Percentiles rank a stretch among this genome's conserved stretches.
Evolutionary conservation across 2,113 vertebrate species (phyloP).

Genomic region (Garra rufa): DNA sequence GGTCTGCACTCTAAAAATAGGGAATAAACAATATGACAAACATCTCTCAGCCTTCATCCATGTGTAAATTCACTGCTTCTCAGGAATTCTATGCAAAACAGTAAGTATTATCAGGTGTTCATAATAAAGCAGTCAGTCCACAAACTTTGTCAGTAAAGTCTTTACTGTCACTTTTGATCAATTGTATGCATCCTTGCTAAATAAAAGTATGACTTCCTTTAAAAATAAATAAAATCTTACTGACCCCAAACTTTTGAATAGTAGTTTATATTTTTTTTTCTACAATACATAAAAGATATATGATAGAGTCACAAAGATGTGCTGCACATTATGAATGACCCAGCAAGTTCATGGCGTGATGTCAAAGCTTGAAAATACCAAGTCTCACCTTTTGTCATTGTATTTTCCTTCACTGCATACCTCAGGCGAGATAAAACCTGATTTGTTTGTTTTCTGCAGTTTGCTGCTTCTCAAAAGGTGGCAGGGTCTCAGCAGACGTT

Average conservation of each 20-base stretch:
- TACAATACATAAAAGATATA: background rate
- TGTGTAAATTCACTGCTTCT: too few species aligned
- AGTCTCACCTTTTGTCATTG: background rate
- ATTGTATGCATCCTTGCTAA: background rate
- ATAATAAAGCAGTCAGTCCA: too few species aligned
- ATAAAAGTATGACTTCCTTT: background rate
- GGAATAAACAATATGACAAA: too few species aligned
- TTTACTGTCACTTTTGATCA: background rate
- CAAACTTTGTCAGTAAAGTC: too few species aligned
- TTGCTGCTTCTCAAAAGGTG: background rate
- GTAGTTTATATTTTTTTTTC: background rate
- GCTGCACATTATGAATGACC: background rate
- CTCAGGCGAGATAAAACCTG: background rate
- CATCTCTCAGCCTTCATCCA: too few species aligned
- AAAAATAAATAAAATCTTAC: background rate
- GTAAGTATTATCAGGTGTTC: too few species aligned
- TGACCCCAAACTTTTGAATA: background rate
- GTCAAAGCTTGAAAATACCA: conserved; percentile 7
- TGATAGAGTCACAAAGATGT: background rate
- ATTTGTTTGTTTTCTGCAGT: conserved; percentile 36
- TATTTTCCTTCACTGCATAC: background rate
- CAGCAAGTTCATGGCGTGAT: background rate
- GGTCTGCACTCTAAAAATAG: too few species aligned
- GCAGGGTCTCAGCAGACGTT: conserved; percentile 29
- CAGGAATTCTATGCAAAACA: too few species aligned